Conservation (phyloP, 2,113 vertebrate species). For the Shinisaurus crocodilurus region DNA sequence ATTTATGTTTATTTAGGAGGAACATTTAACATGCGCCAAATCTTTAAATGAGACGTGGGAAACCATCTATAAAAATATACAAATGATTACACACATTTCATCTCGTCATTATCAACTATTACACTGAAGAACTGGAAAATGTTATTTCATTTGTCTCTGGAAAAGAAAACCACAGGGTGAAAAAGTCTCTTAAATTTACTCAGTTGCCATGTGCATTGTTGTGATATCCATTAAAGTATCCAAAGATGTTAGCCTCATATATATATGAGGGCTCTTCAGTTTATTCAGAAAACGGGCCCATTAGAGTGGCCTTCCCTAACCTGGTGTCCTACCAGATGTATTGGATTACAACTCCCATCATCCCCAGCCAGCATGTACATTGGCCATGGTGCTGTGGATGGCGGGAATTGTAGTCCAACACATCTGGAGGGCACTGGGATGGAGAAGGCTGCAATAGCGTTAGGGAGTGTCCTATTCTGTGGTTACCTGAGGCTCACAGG, state of each 20-base stretch:
- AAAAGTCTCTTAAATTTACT: neutral
- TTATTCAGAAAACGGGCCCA: neutral
- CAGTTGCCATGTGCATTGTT: neutral
- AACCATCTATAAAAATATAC: slow-evolving; percentile 1
- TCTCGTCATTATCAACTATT: slow-evolving; percentile 24
- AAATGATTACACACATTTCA: neutral
- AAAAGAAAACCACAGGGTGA: neutral
- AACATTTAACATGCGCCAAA: neutral
- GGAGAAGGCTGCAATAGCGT: too few species aligned
- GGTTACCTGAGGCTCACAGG: too few species aligned
- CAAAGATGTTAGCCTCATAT: neutral
- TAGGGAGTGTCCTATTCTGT: too few species aligned
- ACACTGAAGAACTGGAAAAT: neutral
- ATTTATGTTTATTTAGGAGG: neutral
- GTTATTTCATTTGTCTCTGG: rapidly evolving
- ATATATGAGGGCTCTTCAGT: neutral
- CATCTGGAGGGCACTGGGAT: too few species aligned
- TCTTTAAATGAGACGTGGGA: neutral
- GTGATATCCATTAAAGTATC: neutral
- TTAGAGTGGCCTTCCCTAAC: too few species aligned
- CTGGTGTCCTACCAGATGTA: too few species aligned
- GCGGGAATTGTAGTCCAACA: too few species aligned
- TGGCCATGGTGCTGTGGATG: too few species aligned
- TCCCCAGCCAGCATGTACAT: too few species aligned
- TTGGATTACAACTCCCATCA: too few species aligned